Evolutionary conservation across 2,797 vertebrate genomes (phyloP), one percentile per base, ranked within the genome.

Genomic region (Triplophysa yarkandensis): DNA sequence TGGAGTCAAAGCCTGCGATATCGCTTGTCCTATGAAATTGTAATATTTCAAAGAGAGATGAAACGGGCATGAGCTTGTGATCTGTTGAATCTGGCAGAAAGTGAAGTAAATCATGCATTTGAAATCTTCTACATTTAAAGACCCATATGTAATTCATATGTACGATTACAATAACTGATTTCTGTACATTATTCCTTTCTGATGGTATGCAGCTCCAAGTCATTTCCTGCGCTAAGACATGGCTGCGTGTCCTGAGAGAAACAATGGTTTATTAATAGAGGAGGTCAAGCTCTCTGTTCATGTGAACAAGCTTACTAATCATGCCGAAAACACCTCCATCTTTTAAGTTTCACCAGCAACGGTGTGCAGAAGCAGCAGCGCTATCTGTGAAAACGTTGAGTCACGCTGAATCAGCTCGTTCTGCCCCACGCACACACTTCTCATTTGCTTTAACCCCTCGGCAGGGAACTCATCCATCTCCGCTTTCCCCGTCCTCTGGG

Each of bases 361-460:
- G 69, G 41, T 43, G 41, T 16, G 48, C 69, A 70, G 75, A 60
- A 57, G 57, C 48, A 39, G 66, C 60, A 71, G 61, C 71, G 34
- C 55, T 28, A 13, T 46, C 27, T 36, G 19, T 17, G 39, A 64
- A 74, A 74, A 60, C 36, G 60, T 25, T 4, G 58, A 60, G 72
- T 79, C 72, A 79, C 16, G 77, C 77, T 67, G 77, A 75, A 17
- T 79, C 77, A 54, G 66, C 72, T 46, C 52, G n/a, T 64, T 64
- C 21, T 32, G 34, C n/a, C 16, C 23, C 30, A 25, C 36, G 25
- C 71, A 44, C 71, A 23, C 50, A 41, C 36, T 32, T 43, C 28
- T 68, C 64, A 25, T 36, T 30, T 46, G 67, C 66, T 70, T 74
- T 79, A 79, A 70, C 77, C 77, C 68, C 60, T 50, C 14, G 50